A percentile compares a stretch with the other conserved stretches of the same genome.
Evolutionary conservation across 37 sponge, comb jelly and placozoan genomes (phyloP).

Genomic region (Cliona cf. orientalis): DNA sequence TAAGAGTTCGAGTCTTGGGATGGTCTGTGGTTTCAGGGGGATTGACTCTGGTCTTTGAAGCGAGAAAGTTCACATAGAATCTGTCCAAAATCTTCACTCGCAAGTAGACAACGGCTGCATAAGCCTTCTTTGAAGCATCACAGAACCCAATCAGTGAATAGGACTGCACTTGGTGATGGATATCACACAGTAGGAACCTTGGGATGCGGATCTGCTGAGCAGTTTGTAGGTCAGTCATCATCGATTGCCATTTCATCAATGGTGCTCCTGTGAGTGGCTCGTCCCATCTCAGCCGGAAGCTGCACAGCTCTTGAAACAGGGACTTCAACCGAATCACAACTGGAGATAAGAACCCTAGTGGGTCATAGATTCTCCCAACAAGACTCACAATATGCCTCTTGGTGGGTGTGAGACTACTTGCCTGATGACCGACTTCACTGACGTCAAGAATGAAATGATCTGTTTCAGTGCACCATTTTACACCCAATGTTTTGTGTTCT

Average conservation of each 20-base stretch:
- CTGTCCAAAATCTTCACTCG: too few relatives aligned
- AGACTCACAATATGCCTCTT: conserved; percentile 31
- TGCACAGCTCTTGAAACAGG: conserved; percentile 9
- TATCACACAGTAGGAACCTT: neutral
- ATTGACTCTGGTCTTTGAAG: too few relatives aligned
- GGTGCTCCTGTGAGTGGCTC: conserved; percentile 14
- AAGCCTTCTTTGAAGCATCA: too few relatives aligned
- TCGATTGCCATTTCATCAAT: conserved; percentile 1
- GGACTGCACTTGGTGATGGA: neutral
- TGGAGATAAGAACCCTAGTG: conserved; percentile 28
- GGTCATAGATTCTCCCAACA: conserved; percentile 28
- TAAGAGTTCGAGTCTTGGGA: too few relatives aligned
- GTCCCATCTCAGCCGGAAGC: conserved; percentile 6
- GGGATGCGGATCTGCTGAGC: neutral
- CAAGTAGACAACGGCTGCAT: too few relatives aligned
- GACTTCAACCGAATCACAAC: conserved; percentile 10
- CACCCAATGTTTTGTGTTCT: conserved; percentile 39
- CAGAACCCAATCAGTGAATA: neutral
- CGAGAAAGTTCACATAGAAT: too few relatives aligned
- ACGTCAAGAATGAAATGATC: conserved; percentile 30
- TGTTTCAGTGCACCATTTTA: conserved; percentile 13
- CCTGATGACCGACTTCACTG: neutral
- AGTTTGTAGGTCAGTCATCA: neutral
- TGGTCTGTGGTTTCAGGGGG: too few relatives aligned
- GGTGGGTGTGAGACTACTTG: conserved; percentile 1